Conservation (phyloP, 2,797 vertebrate species). For the Meda fulgida region DNA sequence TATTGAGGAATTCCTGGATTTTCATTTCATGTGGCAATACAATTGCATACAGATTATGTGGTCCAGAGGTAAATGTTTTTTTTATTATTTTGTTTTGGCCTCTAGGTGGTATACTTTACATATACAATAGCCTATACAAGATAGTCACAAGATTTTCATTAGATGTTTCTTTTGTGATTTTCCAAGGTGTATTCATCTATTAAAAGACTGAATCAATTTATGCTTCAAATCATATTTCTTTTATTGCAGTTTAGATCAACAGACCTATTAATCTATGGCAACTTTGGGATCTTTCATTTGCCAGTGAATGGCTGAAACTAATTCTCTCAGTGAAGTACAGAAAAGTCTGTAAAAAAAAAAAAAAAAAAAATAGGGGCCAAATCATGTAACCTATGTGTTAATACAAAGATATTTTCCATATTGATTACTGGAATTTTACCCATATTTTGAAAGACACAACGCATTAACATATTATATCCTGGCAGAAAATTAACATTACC, state of each 20-base stretch:
- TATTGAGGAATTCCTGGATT: too few relatives aligned
- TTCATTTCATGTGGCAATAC: neutral
- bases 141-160: neutral
- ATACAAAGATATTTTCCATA: neutral
- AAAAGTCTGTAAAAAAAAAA: neutral
- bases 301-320: too few relatives aligned
- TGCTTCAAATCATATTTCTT: neutral
- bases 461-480: neutral
- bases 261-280: neutral
- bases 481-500: neutral
- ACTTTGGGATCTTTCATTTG: neutral
- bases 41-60: neutral
- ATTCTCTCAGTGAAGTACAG: neutral
- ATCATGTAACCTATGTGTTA: neutral
- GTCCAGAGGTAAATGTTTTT: neutral
- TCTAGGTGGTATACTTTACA: neutral
- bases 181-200: neutral
- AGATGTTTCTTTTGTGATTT: neutral
- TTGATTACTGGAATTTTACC: neutral
- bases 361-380: neutral
- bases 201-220: neutral
- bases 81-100: neutral
- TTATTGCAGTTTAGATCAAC: neutral
- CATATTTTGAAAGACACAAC: neutral
- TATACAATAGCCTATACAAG: neutral